Base-by-base conservation (phyloP, 2,888 invertebrate species). In the Notodonta ziczac region DNA sequence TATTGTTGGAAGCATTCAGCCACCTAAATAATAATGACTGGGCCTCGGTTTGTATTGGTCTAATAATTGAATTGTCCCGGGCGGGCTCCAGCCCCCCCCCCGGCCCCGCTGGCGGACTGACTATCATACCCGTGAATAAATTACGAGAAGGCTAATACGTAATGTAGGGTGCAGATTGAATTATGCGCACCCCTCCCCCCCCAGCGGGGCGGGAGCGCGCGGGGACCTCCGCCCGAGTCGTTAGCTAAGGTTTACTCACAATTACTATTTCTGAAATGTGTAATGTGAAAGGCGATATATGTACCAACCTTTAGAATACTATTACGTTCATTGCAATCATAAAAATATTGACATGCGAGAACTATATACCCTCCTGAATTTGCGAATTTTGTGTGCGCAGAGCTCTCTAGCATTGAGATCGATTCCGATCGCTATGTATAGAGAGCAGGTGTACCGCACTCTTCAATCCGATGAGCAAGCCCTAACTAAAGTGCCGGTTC, bases 81-180 rank as follows among this genome's bases (percentile, higher is more conserved):
- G 53, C 1, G 46, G 0, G 13, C n/a, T 9, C 13, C 13, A 4
- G 9, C 44, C 13, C 13, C 13, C 13, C 44, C 44, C 44, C 44
- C 13, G 4, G 13, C 13, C 52, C 32, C 13, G 50, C 12, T 39
- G 32, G 59, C 57, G 58, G 63, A 55, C 58, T 60, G 60, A 59
- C 59, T 55, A 63, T 32, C 42, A 51, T 56, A 50, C 42, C 40
- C 52, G 48, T 69, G 62, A 69, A 65, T 69, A 69, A 46, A 60
- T 65, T 61, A 68, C 52, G 53, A 55, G 32, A 35, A 44, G 51
- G 14, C 58, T 58, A 59, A 55, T 46, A 59, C 59, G 55, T 54
- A 59, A 59, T 61, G 61, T 58, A 39, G 58, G 61, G 39, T 56
- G 58, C 57, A 46, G 54, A 67, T 69, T 65, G 56, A 65, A 64